Base-by-base conservation (phyloP, 2,888 invertebrate species). In the Lasioglossum calceatum region DNA sequence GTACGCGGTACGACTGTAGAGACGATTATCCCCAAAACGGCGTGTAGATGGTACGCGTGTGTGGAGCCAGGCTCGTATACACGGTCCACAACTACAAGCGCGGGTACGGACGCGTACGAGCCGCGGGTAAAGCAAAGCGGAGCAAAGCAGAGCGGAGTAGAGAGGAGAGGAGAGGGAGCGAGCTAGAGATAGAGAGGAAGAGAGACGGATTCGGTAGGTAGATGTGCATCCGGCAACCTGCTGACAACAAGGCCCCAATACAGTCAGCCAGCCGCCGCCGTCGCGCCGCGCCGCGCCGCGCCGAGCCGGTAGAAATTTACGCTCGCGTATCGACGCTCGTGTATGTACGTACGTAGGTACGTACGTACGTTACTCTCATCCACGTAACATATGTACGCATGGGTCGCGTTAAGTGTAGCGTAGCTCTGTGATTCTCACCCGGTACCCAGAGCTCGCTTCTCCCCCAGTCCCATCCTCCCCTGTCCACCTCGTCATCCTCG, bases 371-470 rank as follows among this genome's bases (percentile, higher is more conserved):
- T 84, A 74, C 75, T 77, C 67, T 76, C 82, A 79, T 89, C 76
- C 78, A 74, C 87, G 87, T 87, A 87, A 87, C 87, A 87, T 87
- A 87, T 84, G 86, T 82, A 88, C 90, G 89, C 90, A 89, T 91
- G 89, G 91, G 91, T 93, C 92, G 92, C 92, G 92, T 94, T 93
- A 93, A 94, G 93, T 92, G 93, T 92, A 92, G 92, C 93, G 90
- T 91, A 90, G 91, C 90, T 93, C 91, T 92, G 91, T 92, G 91
- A 93, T 93, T 93, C 91, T 92, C 92, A 91, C 90, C 88, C 92
- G 89, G 86, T 91, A 90, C 89, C 89, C 90, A 88, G 71, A 71
- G 86, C 91, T 85, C 84, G 81, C 82, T 86, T 77, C 87, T 85
- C 84, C 84, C 84, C 64, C 81, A 84, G 50, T 79, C n/a, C 39